A percentile compares a stretch with the other conserved stretches of the same genome.
Evolutionary conservation across 2,113 vertebrate species (phyloP).

Genomic region (Condylura cristata): DNA sequence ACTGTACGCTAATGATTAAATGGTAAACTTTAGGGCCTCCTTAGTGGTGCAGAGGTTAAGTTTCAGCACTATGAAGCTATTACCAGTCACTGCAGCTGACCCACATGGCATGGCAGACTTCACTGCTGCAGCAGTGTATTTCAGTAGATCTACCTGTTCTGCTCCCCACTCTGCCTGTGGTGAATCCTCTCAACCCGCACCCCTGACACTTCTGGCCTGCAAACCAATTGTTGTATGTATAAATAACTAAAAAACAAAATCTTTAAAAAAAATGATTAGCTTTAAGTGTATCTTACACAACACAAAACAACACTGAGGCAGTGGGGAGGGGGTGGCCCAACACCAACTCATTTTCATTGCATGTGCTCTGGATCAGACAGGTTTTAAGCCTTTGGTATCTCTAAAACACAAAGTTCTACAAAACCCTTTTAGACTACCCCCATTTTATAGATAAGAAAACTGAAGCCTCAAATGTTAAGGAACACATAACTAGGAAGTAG

Average conservation of each 20-base stretch:
- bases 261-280: background rate
- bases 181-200: no score
- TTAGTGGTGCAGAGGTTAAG: no score
- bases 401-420: background rate
- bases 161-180: no score
- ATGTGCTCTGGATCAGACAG: background rate
- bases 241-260: no score
- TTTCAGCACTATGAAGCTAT: no score
- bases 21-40: background rate
- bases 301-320: background rate
- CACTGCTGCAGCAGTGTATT: no score
- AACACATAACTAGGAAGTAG: background rate
- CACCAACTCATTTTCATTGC: background rate
- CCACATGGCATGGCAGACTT: no score
- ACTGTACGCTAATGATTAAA: background rate
- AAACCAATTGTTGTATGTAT: no score
- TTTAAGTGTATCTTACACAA: background rate
- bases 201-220: no score
- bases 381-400: background rate
- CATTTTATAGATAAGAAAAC: conserved; percentile 21
- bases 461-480: conserved; percentile 23
- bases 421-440: background rate
- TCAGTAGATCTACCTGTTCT: no score
- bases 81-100: no score
- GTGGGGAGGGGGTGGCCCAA: background rate